Evolutionary conservation across 1,140 invertebrate species (phyloP).

Genomic region (Panulirus ornatus): DNA sequence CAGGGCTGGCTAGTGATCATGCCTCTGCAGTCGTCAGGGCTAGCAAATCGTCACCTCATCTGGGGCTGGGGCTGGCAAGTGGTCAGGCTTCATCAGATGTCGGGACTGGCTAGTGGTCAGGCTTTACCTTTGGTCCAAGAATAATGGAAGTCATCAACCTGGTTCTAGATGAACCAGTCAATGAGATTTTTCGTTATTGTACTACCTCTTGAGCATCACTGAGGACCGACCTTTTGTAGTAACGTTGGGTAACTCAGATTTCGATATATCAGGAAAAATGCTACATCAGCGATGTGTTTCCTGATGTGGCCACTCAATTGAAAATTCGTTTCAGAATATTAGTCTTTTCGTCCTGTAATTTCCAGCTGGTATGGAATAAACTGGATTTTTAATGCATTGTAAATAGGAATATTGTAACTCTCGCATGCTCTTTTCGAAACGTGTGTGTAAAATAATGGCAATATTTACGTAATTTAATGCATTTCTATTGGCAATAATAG

Average conservation of each 20-base stretch:
- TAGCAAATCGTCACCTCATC: too few relatives aligned
- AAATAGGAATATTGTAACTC: neutral
- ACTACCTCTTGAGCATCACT: neutral
- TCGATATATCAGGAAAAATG: too few relatives aligned
- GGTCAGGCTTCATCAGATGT: too few relatives aligned
- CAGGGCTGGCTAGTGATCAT: too few relatives aligned
- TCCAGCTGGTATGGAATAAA: constrained; percentile 13
- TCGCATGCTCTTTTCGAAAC: neutral
- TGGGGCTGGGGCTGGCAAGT: too few relatives aligned
- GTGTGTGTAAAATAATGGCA: neutral
- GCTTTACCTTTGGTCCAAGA: too few relatives aligned
- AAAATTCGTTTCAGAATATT: neutral
- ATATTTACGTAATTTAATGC: neutral
- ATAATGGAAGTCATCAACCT: too few relatives aligned
- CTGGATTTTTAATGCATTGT: neutral
- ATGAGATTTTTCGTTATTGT: neutral
- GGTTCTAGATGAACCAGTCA: neutral
- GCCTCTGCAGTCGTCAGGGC: too few relatives aligned
- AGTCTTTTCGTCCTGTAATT: neutral
- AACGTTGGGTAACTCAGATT: neutral
- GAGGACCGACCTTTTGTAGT: neutral
- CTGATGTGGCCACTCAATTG: too few relatives aligned
- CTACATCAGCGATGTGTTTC: neutral
- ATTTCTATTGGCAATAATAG: neutral
- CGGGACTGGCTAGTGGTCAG: too few relatives aligned